Conservation (phyloP, 2,888 invertebrate species). For the Dastarcus helophoroides region DNA sequence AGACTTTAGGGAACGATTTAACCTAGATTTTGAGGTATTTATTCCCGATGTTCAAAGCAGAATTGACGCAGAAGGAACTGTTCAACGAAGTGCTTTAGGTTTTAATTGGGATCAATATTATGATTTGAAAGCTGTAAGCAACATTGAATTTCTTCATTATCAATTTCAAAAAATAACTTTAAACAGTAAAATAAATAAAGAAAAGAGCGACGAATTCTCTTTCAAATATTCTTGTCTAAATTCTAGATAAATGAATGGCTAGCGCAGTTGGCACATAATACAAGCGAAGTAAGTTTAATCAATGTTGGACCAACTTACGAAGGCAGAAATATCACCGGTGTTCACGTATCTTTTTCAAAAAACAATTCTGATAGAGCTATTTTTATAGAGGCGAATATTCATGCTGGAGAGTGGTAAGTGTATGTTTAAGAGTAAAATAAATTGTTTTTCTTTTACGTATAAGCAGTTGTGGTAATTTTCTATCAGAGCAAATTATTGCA, state of each 20-base stretch:
- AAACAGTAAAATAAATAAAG: no score
- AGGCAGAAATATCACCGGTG: conserved; percentile 47
- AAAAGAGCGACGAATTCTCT: no score
- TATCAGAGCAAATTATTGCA: no score
- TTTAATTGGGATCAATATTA: conserved; percentile 53
- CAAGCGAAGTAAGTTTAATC: conserved; percentile 42
- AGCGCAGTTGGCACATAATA: conserved; percentile 35
- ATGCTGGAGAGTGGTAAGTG: conserved; percentile 33
- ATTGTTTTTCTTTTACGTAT: no score
- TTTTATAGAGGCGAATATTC: conserved; percentile 50
- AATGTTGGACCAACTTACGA: conserved; percentile 48
- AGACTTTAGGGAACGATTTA: conserved; percentile 30
- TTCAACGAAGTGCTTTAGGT: conserved; percentile 22
- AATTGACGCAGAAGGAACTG: conserved; percentile 37
- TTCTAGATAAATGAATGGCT: conserved; percentile 48
- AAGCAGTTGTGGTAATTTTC: no score
- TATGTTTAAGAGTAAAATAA: conserved; percentile 1
- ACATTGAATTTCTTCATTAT: no score
- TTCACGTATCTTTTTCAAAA: conserved; percentile 35
- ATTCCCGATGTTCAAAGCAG: conserved; percentile 49
- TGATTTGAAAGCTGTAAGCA: conserved; percentile 38
- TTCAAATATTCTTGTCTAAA: conserved; percentile 6
- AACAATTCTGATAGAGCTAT: conserved; percentile 45
- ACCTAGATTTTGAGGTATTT: conserved; percentile 35
- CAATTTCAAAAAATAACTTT: no score